A percentile compares a stretch with the other conserved stretches of the same genome.
These are phyloP conservation scores for Nilaparvata lugens DNA, from an alignment of 1,140 invertebrate genomes.

Conservation along the genomic window DNA sequence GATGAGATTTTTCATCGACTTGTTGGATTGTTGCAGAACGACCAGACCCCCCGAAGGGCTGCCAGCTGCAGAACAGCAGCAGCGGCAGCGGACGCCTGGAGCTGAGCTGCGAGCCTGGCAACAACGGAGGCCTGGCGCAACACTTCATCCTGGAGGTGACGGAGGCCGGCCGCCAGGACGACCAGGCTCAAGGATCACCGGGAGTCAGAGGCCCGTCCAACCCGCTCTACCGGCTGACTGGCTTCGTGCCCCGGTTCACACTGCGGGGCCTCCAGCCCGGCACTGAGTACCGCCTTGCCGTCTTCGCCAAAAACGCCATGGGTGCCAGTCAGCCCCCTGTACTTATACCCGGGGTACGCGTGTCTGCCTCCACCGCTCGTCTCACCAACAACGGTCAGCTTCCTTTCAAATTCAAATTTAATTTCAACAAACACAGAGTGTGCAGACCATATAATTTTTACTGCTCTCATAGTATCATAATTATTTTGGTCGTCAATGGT, in stretches of 20 bases:
- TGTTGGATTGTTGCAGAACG: conserved; percentile 39
- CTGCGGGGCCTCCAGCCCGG: conserved; percentile 54
- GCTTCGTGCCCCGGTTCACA: conserved; percentile 50
- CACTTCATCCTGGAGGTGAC: conserved; percentile 62
- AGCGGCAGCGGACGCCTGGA: conserved; percentile 48
- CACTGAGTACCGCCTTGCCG: conserved; percentile 51
- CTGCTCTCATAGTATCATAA: too few species aligned
- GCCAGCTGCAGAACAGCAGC: conserved; percentile 51
- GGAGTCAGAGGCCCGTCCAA: conserved; percentile 23
- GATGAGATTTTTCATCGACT: too few species aligned
- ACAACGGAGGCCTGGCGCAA: conserved; percentile 72
- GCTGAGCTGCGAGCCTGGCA: conserved; percentile 65
- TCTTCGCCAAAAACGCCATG: conserved; percentile 60
- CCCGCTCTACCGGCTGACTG: conserved; percentile 47
- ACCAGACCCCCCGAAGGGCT: conserved; percentile 59
- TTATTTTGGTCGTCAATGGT: too few species aligned
- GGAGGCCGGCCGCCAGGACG: background rate
- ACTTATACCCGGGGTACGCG: conserved; percentile 45
- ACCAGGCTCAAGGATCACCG: conserved; percentile 6
- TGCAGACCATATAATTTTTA: too few species aligned
- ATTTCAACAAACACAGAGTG: too few species aligned
- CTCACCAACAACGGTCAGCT: conserved; percentile 25
- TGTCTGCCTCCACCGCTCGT: conserved; percentile 37
- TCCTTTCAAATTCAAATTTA: too few species aligned
- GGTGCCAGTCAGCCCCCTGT: conserved; percentile 54